A percentile compares a stretch with the other conserved stretches of the same genome.
Evolutionary conservation across 2,113 vertebrate genomes (phyloP).

Genomic region (Paralichthys olivaceus): DNA sequence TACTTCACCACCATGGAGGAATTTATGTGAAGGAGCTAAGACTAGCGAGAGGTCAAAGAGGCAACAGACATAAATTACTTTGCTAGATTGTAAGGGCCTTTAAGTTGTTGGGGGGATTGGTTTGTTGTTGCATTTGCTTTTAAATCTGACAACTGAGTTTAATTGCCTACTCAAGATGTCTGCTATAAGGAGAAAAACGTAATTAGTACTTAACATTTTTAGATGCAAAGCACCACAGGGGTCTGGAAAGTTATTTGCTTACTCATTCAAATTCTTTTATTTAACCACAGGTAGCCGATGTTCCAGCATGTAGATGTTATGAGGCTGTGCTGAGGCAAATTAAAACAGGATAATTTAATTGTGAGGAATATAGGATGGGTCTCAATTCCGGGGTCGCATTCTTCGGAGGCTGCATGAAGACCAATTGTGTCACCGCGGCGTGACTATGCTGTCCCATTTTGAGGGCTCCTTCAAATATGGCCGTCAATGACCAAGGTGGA

Average conservation of each 20-base stretch:
- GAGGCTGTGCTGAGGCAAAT: not conserved
- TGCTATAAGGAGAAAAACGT: not conserved
- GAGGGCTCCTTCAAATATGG: not conserved
- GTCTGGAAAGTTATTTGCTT: not conserved
- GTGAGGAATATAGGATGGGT: not conserved
- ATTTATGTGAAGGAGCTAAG: conserved; percentile 13
- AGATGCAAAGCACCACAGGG: not conserved
- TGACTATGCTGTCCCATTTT: not conserved
- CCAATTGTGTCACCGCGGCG: not conserved
- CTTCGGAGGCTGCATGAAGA: not conserved
- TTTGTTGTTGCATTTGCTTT: conserved; percentile 23
- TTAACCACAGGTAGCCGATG: not conserved
- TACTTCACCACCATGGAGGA: not conserved
- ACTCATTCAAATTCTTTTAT: not conserved
- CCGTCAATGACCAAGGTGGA: not conserved
- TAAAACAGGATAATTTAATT: not conserved
- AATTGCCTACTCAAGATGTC: conserved; percentile 21
- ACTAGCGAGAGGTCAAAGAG: conserved; percentile 11
- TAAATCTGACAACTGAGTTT: conserved; percentile 35
- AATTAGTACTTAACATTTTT: conserved; percentile 31
- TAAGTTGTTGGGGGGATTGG: conserved; percentile 9
- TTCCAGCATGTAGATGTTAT: not conserved
- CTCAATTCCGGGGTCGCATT: not conserved
- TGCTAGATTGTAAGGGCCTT: not conserved
- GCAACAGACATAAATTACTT: conserved; percentile 31